These are phyloP conservation scores for Drosophila punjabiensis DNA, from an alignment of 1,140 invertebrate species.

Conservation along the genomic window DNA sequence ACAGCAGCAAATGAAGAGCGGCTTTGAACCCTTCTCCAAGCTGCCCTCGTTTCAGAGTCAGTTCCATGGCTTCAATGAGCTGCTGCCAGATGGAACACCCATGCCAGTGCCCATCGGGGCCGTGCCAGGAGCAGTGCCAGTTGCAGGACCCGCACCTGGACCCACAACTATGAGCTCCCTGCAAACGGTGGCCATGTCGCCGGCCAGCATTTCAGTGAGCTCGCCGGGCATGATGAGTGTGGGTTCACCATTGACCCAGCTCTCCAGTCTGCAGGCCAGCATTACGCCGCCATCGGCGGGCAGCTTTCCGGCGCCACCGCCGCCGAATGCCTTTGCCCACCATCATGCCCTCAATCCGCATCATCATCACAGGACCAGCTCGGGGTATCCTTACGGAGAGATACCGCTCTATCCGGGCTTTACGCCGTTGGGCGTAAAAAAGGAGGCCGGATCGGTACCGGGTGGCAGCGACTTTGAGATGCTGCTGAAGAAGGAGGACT, in stretches of 20 bases:
- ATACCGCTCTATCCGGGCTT: slow-evolving; percentile 89
- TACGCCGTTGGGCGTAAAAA: slow-evolving; percentile 49
- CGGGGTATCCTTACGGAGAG: slow-evolving; percentile 84
- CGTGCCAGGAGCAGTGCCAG: slow-evolving; percentile 77
- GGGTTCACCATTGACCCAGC: slow-evolving; percentile 76
- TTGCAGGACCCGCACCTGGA: slow-evolving; percentile 85
- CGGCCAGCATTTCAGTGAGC: slow-evolving; percentile 85
- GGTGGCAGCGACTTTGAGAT: slow-evolving; percentile 56
- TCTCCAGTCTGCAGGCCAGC: slow-evolving; percentile 77
- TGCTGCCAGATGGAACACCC: slow-evolving; percentile 79
- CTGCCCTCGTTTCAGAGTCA: slow-evolving; percentile 93
- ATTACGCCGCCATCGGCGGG: slow-evolving; percentile 87
- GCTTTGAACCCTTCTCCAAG: slow-evolving; percentile 88
- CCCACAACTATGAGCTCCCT: slow-evolving; percentile 86
- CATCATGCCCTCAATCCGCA: slow-evolving; percentile 72
- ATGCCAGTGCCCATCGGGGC: slow-evolving; percentile 62
- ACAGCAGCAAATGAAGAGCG: slow-evolving; percentile 71
- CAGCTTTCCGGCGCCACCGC: slow-evolving; percentile 88
- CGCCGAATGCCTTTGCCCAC: slow-evolving; percentile 81
- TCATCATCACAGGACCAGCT: slow-evolving; percentile 41
- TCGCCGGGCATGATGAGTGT: slow-evolving; percentile 85
- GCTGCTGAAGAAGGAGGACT: slow-evolving; percentile 74
- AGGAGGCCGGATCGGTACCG: slow-evolving; percentile 39
- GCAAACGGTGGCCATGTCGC: slow-evolving; percentile 87
- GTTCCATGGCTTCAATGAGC: slow-evolving; percentile 90